These are phyloP conservation scores for Pampusana beccarii DNA, from an alignment of 2,113 vertebrate genomes.

Conservation along the genomic window DNA sequence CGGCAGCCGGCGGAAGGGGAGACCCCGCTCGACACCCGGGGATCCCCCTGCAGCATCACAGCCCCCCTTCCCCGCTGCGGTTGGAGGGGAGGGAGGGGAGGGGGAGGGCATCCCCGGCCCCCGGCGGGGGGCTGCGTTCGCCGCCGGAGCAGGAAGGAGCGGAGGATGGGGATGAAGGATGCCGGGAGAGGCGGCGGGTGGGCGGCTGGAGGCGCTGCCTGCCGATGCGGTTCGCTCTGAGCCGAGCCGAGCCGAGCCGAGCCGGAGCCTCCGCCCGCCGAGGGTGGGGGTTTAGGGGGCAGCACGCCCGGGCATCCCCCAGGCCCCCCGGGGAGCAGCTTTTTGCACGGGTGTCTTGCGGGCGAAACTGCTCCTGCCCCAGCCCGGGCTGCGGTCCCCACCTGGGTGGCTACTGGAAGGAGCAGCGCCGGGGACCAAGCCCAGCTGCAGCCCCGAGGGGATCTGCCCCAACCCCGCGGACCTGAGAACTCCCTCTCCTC, in stretches of 20 bases:
- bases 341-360: background rate
- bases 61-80: slow-evolving; percentile 26
- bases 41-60: slow-evolving; percentile 56
- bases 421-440: background rate
- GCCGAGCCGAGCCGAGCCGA: background rate
- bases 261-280: background rate
- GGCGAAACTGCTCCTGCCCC: background rate
- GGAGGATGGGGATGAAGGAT: slow-evolving; percentile 25
- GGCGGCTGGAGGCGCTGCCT: background rate
- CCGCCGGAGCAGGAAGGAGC: slow-evolving; percentile 1
- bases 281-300: background rate
- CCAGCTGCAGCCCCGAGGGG: background rate
- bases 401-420: background rate
- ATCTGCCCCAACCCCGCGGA: background rate
- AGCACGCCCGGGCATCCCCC: background rate
- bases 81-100: background rate
- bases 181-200: slow-evolving; percentile 31
- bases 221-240: background rate
- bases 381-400: background rate
- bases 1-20: too few relatives aligned
- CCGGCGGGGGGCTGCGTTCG: slow-evolving; percentile 1
- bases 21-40: background rate
- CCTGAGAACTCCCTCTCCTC: background rate
- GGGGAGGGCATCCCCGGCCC: slow-evolving; percentile 50
- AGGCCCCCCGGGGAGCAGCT: background rate